Conservation (phyloP, 2,113 vertebrate species). For the Tachuris rubrigastra region DNA sequence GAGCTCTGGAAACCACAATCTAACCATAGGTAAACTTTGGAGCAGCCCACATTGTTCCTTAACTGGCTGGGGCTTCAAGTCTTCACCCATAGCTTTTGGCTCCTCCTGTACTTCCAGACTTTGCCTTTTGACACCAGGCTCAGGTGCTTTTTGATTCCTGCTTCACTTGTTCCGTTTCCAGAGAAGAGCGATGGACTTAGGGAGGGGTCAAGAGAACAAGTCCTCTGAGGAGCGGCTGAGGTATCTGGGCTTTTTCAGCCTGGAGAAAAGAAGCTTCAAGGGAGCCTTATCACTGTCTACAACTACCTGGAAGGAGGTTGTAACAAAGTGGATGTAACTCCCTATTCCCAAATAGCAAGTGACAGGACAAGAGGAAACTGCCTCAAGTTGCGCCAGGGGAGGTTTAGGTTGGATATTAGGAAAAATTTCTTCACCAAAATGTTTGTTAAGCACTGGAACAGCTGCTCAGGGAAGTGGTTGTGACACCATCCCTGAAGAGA, state of each 20-base stretch:
- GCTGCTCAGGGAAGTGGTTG: not conserved
- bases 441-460: not conserved
- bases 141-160: not conserved
- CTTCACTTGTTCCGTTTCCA: not conserved
- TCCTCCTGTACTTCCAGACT: not conserved
- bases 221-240: not conserved
- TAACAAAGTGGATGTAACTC: not conserved
- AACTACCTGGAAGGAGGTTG: not conserved
- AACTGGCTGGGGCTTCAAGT: not conserved
- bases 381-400: not conserved
- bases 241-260: not conserved
- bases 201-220: not conserved
- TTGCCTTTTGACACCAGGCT: not conserved
- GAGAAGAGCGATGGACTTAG: not conserved
- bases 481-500: not conserved
- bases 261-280: not conserved
- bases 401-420: not conserved
- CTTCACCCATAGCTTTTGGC: not conserved
- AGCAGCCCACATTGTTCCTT: not conserved
- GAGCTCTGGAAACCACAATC: not conserved
- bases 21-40: slow-evolving; percentile 20
- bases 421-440: too few species aligned
- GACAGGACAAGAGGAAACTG: not conserved
- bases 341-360: not conserved
- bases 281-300: not conserved